Percentiles rank a stretch among this genome's conserved stretches.
Evolutionary conservation across 2,797 vertebrate genomes (phyloP).

Genomic region (Sardinella longiceps): DNA sequence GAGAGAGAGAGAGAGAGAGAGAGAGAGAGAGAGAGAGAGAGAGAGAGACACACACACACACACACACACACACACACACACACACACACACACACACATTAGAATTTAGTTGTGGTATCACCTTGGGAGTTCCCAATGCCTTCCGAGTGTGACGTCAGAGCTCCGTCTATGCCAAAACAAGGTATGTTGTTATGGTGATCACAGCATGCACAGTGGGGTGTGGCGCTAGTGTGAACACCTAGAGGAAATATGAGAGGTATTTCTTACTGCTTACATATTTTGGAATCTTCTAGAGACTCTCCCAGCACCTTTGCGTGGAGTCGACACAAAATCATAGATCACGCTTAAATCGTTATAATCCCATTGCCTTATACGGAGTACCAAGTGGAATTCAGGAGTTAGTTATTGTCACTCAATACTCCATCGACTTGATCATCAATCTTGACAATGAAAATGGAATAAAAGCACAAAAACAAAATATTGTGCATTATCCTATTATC

Average conservation of each 20-base stretch:
- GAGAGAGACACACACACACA: not conserved
- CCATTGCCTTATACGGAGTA: no score
- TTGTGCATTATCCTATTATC: no score
- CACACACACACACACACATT: not conserved
- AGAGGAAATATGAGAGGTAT: conserved; percentile 5
- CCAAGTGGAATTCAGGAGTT: not conserved
- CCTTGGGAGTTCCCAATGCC: not conserved
- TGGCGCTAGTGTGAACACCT: not conserved
- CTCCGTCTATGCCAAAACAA: not conserved
- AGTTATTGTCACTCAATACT: not conserved
- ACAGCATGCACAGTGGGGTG: conserved; percentile 5
- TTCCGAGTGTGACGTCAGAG: not conserved
- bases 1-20: not conserved
- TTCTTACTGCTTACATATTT: conserved; percentile 7
- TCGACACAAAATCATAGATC: no score
- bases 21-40: not conserved
- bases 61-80: not conserved
- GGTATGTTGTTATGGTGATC: not conserved
- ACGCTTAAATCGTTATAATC: no score
- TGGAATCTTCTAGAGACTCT: not conserved
- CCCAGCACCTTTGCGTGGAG: not conserved
- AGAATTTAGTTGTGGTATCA: not conserved
- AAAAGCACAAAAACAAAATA: no score
- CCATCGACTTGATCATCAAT: not conserved
- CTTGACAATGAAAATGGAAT: no score